Evolutionary conservation across 2,797 vertebrate species (phyloP).

Genomic region (Onychomys torridus): DNA sequence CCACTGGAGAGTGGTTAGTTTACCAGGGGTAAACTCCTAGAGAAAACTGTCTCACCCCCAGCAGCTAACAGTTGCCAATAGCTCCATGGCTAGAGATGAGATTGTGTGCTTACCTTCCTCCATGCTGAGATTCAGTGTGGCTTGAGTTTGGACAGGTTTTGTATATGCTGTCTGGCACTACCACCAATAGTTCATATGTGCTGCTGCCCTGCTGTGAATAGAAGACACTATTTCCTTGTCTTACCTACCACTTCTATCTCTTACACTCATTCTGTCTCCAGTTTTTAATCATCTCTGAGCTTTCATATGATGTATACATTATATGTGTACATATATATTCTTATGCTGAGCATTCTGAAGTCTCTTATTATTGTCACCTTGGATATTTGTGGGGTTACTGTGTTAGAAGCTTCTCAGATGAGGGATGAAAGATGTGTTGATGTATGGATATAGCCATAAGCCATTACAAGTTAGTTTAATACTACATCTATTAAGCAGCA

Average conservation of each 20-base stretch:
- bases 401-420: background rate
- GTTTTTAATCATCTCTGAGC: no score
- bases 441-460: background rate
- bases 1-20: background rate
- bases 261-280: background rate
- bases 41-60: background rate
- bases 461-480: background rate
- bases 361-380: background rate
- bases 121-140: background rate
- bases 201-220: background rate
- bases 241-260: background rate
- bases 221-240: background rate
- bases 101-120: background rate
- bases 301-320: background rate
- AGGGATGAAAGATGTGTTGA: background rate
- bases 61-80: background rate
- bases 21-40: background rate
- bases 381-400: background rate
- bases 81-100: background rate
- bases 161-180: no score
- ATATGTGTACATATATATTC: no score
- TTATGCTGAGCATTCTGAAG: background rate
- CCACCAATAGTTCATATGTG: background rate
- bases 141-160: background rate
- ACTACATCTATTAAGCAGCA: background rate